These are phyloP conservation scores for Butorides virescens DNA, from an alignment of 2,113 vertebrate species.

Conservation along the genomic window DNA sequence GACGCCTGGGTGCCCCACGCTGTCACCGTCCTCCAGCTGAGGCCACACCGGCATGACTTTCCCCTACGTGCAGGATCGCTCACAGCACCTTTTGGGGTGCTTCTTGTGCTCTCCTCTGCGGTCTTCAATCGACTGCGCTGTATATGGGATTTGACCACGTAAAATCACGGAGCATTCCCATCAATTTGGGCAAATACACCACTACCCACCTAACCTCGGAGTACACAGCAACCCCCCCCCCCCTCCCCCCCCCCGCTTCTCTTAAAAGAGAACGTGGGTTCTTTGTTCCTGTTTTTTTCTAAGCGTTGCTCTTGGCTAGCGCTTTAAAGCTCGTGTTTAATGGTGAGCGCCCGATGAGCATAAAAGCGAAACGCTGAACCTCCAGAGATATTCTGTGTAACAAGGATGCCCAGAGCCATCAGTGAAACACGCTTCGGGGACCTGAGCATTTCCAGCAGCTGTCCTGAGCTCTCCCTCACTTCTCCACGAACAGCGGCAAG, in stretches of 20 bases:
- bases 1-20: background rate
- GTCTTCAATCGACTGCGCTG: fast-evolving
- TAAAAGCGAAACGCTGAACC: fast-evolving
- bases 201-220: fast-evolving
- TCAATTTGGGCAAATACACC: background rate
- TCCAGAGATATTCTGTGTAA: background rate
- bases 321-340: background rate
- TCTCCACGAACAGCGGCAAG: background rate
- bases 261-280: background rate
- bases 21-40: background rate
- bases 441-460: background rate
- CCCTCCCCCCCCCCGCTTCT: no score
- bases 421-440: background rate
- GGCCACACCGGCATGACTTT: background rate
- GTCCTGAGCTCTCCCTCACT: background rate
- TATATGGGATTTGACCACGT: background rate
- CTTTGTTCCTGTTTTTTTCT: background rate
- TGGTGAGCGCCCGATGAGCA: fast-evolving
- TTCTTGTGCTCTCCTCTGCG: background rate
- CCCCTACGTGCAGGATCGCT: background rate
- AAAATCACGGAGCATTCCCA: background rate
- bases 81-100: background rate
- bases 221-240: background rate
- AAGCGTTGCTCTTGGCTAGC: background rate
- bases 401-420: background rate